Evolutionary conservation across 2,888 invertebrate species (phyloP).

Genomic region (Sphecodes monilicornis): DNA sequence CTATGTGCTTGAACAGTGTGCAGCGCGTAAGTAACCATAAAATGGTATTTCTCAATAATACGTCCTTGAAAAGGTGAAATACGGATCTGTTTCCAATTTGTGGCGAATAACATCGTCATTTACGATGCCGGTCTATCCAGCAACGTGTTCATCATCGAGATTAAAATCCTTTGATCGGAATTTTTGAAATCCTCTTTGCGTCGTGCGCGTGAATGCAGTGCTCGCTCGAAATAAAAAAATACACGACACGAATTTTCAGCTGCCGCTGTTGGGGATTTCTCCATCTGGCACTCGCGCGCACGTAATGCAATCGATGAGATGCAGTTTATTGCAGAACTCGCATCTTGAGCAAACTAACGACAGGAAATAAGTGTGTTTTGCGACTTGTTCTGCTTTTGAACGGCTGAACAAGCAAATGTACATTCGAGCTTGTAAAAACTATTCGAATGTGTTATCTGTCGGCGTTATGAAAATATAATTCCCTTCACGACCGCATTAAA

Average conservation of each 20-base stretch:
- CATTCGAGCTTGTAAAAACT: background rate
- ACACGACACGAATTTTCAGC: background rate
- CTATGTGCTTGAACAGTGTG: background rate
- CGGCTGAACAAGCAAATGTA: background rate
- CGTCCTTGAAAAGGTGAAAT: background rate
- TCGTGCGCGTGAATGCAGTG: background rate
- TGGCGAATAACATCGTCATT: background rate
- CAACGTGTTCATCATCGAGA: background rate
- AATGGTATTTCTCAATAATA: background rate
- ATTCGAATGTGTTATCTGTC: background rate
- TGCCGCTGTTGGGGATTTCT: constrained; percentile 2
- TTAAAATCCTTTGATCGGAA: constrained; percentile 14
- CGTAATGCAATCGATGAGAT: constrained; percentile 7
- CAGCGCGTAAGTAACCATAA: background rate
- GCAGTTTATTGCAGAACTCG: background rate
- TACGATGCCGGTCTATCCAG: background rate
- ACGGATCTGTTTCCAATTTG: background rate
- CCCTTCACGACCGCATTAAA: background rate
- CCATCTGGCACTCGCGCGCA: background rate
- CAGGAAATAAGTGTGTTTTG: background rate
- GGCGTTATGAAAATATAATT: background rate
- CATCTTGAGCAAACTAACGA: background rate
- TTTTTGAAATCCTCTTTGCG: constrained; percentile 13
- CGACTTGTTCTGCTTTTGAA: background rate
- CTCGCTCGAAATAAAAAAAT: background rate